Evolutionary conservation across 2,888 invertebrate species (phyloP), one percentile per base, ranked within the genome.

Genomic region (Tiphia femorata): DNA sequence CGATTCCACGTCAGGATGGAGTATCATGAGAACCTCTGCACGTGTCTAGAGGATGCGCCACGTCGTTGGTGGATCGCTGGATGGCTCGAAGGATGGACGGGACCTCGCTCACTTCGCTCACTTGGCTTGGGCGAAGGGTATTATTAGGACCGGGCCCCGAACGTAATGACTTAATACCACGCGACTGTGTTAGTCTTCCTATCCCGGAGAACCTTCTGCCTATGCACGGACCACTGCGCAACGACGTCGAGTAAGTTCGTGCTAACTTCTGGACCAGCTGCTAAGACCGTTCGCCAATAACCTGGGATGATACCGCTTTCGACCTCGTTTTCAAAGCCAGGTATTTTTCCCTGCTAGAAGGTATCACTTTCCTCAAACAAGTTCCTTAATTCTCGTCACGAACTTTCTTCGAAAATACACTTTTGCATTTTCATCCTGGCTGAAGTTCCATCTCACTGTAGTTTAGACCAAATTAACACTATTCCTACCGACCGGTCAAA

Each of bases 151-250:
- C 66, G 65, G 73, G 69, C 64, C n/a, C 73, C 72, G 72, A 69
- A 70, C 73, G 70, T 77, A 77, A 77, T 77, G 77, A 77, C 77
- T 77, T 77, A 77, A 77, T 77, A 77, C 75, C 70, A 75, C 78
- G 70, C 71, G 73, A 62, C 66, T 72, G 71, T 67, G 70, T 71
- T 73, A 64, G 72, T 65, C 72, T 68, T 58, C 70, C 70, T 67
- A 71, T 64, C 62, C 65, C 62, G 62, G 53, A 71, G n/a, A 62
- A 70, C 66, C 65, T 61, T 69, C 75, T 64, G 62, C 62, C 68
- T 62, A 67, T 62, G 60, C 62, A 46, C 41, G 40, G n/a, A n/a
- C n/a, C n/a, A n/a, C n/a, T n/a, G n/a, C 57, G 17, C 48, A 21
- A 57, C 54, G 42, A 41, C 52, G 49, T n/a, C n/a, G 30, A 51